A percentile compares a stretch with the other conserved stretches of the same genome.
These are phyloP conservation scores for Procambarus virginalis DNA, from an alignment of 1,140 invertebrate species.

Conservation along the genomic window DNA sequence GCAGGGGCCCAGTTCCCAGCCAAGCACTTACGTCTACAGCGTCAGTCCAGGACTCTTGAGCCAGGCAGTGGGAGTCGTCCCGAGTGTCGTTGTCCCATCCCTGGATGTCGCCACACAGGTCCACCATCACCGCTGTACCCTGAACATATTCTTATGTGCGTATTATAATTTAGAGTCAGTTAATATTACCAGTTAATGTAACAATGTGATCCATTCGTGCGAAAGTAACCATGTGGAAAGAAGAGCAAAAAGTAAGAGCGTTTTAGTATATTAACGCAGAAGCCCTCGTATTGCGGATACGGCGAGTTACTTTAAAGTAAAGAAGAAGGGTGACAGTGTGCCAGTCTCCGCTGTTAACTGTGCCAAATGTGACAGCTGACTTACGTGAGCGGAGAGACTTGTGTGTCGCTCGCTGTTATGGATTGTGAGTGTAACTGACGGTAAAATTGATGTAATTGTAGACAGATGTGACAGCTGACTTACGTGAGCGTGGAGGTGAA, in stretches of 20 bases:
- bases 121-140: conserved; percentile 39
- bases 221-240: too few relatives aligned
- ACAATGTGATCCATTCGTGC: too few relatives aligned
- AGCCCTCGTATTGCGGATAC: too few relatives aligned
- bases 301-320: too few relatives aligned
- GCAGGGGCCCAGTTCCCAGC: conserved; percentile 15
- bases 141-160: not conserved
- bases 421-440: not conserved
- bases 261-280: too few relatives aligned
- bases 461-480: not conserved
- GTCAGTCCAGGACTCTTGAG: conserved; percentile 11
- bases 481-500: conserved; percentile 18
- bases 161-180: too few relatives aligned
- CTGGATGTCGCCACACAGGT: conserved; percentile 21
- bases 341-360: too few relatives aligned
- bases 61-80: conserved; percentile 27
- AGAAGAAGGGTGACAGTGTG: too few relatives aligned
- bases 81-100: conserved; percentile 11
- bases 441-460: not conserved
- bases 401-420: not conserved
- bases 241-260: too few relatives aligned
- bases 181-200: too few relatives aligned
- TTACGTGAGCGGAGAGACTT: too few relatives aligned
- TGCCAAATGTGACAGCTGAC: too few relatives aligned
- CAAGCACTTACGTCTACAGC: not conserved